phyloP scores from a whole-genome alignment of 1,140 invertebrate species.

The Solenopsis invicta region DNA sequence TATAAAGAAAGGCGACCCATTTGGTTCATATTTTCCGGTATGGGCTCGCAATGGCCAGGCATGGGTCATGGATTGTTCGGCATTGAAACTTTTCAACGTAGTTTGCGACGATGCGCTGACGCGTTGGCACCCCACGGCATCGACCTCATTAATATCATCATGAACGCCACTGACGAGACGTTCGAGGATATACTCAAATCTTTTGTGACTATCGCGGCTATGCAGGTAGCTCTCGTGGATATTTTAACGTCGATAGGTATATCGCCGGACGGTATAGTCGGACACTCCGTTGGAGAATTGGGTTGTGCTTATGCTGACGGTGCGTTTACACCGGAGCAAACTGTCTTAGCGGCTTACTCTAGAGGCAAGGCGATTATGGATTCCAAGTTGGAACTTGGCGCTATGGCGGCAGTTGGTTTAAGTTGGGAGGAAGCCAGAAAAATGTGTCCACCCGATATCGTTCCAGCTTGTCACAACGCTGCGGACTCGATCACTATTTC shows the following conservation, averaged over 20 bases:
- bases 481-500: constrained; percentile 97
- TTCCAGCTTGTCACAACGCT: constrained; percentile 97
- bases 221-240: constrained; percentile 96
- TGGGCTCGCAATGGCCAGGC: constrained; percentile 98
- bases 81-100: constrained; percentile 93
- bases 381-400: too few species aligned
- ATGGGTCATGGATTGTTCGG: constrained; percentile 96
- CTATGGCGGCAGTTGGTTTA: too few species aligned
- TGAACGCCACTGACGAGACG: constrained; percentile 91
- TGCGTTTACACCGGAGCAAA: too few species aligned
- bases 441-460: constrained; percentile 62
- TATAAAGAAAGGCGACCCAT: too few species aligned
- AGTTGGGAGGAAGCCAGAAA: too few species aligned
- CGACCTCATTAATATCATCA: constrained; percentile 94
- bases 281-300: constrained; percentile 97
- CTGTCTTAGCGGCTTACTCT: too few species aligned
- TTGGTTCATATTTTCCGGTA: constrained; percentile 99
- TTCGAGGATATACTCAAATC: constrained; percentile 95
- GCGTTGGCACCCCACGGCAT: constrained; percentile 92
- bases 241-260: constrained; percentile 92
- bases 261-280: constrained; percentile 96
- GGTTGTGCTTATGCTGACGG: constrained; percentile 96
- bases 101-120: constrained; percentile 92
- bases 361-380: too few species aligned
- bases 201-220: too few species aligned